Conservation (phyloP, 2,888 invertebrate species). For the Gortyna flavago region DNA sequence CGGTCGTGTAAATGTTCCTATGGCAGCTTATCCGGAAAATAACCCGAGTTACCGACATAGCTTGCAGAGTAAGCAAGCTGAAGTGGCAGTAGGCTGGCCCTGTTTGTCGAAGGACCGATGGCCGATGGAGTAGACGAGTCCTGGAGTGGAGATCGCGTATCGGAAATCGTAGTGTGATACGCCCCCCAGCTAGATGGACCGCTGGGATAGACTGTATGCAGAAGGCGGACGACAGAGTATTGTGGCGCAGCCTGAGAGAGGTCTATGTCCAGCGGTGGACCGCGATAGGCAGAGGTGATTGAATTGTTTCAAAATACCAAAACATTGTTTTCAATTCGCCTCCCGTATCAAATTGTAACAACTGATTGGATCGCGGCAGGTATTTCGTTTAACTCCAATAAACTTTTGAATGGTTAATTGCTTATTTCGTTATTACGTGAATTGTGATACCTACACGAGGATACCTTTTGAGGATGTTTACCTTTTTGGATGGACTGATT, state of each 20-base stretch:
- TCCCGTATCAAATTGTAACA: constrained; percentile 3
- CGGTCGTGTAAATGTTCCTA: constrained; percentile 6
- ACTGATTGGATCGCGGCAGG: constrained; percentile 15
- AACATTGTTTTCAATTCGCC: constrained; percentile 18
- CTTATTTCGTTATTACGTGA: background rate
- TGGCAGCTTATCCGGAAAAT: background rate
- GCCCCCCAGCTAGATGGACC: no score
- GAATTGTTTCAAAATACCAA: constrained; percentile 28
- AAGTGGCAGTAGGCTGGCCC: background rate
- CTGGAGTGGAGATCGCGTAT: background rate
- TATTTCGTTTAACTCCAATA: constrained; percentile 29
- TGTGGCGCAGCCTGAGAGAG: no score
- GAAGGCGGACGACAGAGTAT: background rate
- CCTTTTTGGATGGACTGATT: background rate
- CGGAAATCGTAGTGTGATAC: background rate
- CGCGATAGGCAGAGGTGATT: background rate
- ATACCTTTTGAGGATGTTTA: constrained; percentile 8
- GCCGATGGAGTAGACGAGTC: no score
- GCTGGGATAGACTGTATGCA: background rate
- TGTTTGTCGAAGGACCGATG: background rate
- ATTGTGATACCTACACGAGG: constrained; percentile 23
- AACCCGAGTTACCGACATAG: background rate
- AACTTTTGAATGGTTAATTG: constrained; percentile 31
- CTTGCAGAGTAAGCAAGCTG: background rate
- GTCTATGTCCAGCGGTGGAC: no score